Percentiles rank a stretch among this genome's conserved stretches.
phyloP scores from a whole-genome alignment of 2,113 vertebrate species.

The Hemicordylus capensis region DNA sequence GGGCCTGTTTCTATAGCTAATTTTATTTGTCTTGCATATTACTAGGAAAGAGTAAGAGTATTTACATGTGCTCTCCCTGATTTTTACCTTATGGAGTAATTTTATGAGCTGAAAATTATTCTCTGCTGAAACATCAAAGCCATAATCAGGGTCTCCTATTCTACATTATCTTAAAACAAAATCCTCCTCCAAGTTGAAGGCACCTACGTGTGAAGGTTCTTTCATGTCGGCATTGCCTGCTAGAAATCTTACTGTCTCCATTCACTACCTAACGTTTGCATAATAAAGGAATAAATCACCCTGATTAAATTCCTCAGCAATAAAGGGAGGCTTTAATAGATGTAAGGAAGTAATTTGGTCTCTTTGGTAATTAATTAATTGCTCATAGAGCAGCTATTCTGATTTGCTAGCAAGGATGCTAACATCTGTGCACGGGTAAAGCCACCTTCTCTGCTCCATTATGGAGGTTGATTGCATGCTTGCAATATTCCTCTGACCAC shows the following conservation, averaged over 20 bases:
- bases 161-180: neutral
- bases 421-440: neutral
- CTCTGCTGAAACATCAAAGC: neutral
- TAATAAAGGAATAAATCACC: slow-evolving; percentile 31
- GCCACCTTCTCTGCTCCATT: neutral
- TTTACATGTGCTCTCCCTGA: neutral
- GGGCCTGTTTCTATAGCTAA: neutral
- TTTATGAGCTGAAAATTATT: neutral
- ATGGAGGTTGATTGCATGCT: neutral
- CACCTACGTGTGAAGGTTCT: neutral
- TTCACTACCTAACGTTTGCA: slow-evolving; percentile 8
- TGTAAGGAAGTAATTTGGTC: slow-evolving; percentile 12
- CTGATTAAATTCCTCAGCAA: slow-evolving; percentile 17
- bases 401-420: neutral
- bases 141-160: neutral
- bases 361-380: slow-evolving; percentile 32
- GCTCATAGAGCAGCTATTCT: slow-evolving; percentile 3
- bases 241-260: neutral
- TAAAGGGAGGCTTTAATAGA: slow-evolving; percentile 22
- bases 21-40: neutral
- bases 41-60: neutral
- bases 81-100: neutral
- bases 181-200: neutral
- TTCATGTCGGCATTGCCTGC: neutral
- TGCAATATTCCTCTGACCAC: neutral